Conservation (phyloP, 2,113 vertebrate species). For the Blennius ocellaris region DNA sequence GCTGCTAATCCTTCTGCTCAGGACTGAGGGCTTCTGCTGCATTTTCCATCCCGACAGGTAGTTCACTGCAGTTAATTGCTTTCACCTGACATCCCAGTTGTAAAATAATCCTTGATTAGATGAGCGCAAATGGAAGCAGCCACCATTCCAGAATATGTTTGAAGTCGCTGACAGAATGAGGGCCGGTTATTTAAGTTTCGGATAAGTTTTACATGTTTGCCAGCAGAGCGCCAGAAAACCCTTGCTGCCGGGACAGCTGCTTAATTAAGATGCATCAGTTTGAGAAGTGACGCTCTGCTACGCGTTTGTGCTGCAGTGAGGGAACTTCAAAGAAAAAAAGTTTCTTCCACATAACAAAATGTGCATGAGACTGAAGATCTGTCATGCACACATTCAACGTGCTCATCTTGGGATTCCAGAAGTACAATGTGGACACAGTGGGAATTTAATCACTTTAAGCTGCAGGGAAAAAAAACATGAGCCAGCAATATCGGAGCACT, state of each 20-base stretch:
- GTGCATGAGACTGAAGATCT: constrained; percentile 39
- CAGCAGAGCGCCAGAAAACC: neutral
- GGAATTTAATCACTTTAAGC: constrained; percentile 73
- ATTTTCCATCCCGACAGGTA: constrained; percentile 44
- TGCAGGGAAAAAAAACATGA: constrained; percentile 54
- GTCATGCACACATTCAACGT: neutral
- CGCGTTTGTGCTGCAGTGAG: neutral
- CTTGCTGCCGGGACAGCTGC: neutral
- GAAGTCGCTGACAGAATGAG: constrained; percentile 48
- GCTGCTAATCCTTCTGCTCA: constrained; percentile 47
- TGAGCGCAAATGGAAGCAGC: constrained; percentile 2
- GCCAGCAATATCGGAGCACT: constrained; percentile 48
- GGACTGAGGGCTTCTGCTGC: constrained; percentile 20
- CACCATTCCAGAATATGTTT: constrained; percentile 4
- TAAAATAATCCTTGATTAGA: constrained; percentile 59
- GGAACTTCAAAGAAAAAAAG: neutral
- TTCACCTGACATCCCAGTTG: constrained; percentile 44
- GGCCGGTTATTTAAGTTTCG: constrained; percentile 36
- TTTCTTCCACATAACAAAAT: constrained; percentile 6
- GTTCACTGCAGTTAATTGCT: constrained; percentile 62
- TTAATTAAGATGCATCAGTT: constrained; percentile 13
- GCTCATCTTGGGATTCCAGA: constrained; percentile 47
- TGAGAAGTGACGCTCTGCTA: constrained; percentile 2
- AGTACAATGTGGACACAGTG: constrained; percentile 37
- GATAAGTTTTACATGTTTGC: constrained; percentile 17